Percentiles rank a stretch among this genome's conserved stretches.
phyloP scores from a whole-genome alignment of 1,140 invertebrate species.

The Eupeodes corollae region DNA sequence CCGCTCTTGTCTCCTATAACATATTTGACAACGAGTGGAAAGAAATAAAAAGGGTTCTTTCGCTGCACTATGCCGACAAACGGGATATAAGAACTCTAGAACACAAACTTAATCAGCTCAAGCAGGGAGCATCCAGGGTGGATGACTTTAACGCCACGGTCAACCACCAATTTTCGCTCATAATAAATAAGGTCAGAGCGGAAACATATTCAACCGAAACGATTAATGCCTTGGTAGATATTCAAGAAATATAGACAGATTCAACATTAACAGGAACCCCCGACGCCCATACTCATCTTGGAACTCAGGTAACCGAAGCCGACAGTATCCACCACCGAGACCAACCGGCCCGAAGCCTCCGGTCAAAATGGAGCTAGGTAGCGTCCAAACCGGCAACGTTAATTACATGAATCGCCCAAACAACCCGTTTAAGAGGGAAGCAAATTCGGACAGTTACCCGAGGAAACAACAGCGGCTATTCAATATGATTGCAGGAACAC shows the following conservation, averaged over 20 bases:
- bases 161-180: slow-evolving; percentile 2
- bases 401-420: no score
- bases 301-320: no score
- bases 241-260: no score
- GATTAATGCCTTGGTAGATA: no score
- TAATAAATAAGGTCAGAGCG: slow-evolving; percentile 1
- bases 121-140: background rate
- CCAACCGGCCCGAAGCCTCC: slow-evolving; percentile 2
- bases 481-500: no score
- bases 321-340: background rate
- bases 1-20: slow-evolving; percentile 4
- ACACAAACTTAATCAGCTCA: background rate
- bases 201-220: background rate
- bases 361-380: slow-evolving; percentile 7
- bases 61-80: slow-evolving; percentile 6
- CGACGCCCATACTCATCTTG: no score
- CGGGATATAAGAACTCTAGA: slow-evolving; percentile 2
- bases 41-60: background rate
- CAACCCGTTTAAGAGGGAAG: slow-evolving; percentile 2
- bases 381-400: no score
- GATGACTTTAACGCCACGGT: slow-evolving; percentile 2
- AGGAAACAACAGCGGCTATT: no score
- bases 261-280: no score
- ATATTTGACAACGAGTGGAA: slow-evolving; percentile 1
- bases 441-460: no score